Percentiles rank a stretch among this genome's conserved stretches.
phyloP scores from a whole-genome alignment of 1,140 invertebrate species.

The Sweltsa coloradensis region DNA sequence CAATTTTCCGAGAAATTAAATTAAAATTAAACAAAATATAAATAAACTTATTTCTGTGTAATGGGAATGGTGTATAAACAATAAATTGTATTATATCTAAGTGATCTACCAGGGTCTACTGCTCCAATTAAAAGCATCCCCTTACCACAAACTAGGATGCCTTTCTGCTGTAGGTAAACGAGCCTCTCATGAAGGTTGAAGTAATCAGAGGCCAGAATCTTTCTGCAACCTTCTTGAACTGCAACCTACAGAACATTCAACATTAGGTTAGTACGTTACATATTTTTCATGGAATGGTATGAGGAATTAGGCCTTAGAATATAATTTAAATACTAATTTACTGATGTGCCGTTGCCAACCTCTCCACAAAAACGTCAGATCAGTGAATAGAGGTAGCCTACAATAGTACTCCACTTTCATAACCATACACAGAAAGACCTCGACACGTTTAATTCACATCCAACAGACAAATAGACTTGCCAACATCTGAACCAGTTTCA shows the following conservation, averaged over 20 bases:
- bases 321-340: too few relatives aligned
- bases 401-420: too few relatives aligned
- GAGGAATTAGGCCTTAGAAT: too few relatives aligned
- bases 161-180: conserved; percentile 61
- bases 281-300: not conserved
- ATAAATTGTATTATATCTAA: too few relatives aligned
- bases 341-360: too few relatives aligned
- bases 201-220: conserved; percentile 79
- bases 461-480: too few relatives aligned
- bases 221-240: conserved; percentile 77
- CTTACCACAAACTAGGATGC: conserved; percentile 51
- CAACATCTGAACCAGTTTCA: too few relatives aligned
- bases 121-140: conserved; percentile 4
- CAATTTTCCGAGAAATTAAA: conserved; percentile 8
- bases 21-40: not conserved
- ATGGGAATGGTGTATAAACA: conserved; percentile 7
- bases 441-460: too few relatives aligned
- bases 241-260: conserved; percentile 44
- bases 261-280: not conserved
- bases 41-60: not conserved
- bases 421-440: too few relatives aligned
- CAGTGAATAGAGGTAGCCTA: too few relatives aligned
- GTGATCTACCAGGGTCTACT: too few relatives aligned
- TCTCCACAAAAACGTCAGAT: too few relatives aligned
- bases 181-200: conserved; percentile 77